A percentile compares a stretch with the other conserved stretches of the same genome.
phyloP scores from a whole-genome alignment of 2,113 vertebrate genomes.

The Clarias batrachus region DNA sequence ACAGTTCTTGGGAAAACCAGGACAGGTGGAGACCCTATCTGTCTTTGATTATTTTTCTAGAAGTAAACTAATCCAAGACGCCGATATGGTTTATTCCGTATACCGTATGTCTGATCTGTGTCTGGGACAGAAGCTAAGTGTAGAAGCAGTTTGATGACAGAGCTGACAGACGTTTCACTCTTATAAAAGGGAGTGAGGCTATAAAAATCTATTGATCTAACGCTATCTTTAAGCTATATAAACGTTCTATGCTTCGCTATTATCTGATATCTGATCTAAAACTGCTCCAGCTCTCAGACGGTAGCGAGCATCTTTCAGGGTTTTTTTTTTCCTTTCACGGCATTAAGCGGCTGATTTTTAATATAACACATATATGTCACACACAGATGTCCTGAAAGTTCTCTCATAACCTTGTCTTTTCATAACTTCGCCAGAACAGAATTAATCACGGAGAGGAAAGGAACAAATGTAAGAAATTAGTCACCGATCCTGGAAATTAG shows the following conservation, averaged over 20 bases:
- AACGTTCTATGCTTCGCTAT: conserved; percentile 19
- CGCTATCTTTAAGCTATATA: conserved; percentile 42
- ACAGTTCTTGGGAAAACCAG: too few relatives aligned
- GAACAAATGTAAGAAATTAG: background rate
- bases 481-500: background rate
- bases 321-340: background rate
- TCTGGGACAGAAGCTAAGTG: conserved; percentile 38
- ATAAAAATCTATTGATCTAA: conserved; percentile 56
- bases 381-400: background rate
- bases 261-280: conserved; percentile 22
- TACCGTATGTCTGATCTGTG: background rate
- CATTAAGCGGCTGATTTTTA: background rate
- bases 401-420: background rate
- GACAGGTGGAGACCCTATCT: too few relatives aligned
- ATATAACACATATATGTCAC: background rate
- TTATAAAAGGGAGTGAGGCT: conserved; percentile 51
- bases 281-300: background rate
- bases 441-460: background rate
- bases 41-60: background rate
- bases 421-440: background rate
- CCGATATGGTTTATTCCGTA: background rate
- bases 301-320: background rate
- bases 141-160: conserved; percentile 57
- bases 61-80: background rate
- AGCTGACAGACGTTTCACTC: conserved; percentile 56